Evolutionary conservation across 2,797 vertebrate species (phyloP).

Genomic region (Cygnus olor): DNA sequence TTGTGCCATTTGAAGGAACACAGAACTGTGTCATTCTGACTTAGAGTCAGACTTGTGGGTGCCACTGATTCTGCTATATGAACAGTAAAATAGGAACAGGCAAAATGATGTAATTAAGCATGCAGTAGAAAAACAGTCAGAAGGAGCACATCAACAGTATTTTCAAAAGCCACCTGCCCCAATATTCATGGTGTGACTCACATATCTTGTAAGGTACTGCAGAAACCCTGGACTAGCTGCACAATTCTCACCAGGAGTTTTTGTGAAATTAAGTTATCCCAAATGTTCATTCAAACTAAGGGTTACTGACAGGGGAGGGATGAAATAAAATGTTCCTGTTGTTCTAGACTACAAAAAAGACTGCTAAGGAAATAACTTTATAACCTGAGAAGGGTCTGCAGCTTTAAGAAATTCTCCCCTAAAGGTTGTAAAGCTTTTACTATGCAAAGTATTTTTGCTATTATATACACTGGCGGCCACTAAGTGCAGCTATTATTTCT

Average conservation of each 20-base stretch:
- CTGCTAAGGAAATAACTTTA: conserved; percentile 48
- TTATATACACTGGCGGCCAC: conserved; percentile 67
- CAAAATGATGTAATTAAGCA: not conserved
- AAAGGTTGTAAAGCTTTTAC: conserved; percentile 70
- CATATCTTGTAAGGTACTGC: not conserved
- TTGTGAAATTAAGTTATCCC: conserved; percentile 14
- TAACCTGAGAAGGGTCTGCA: conserved; percentile 56
- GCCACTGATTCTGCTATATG: not conserved
- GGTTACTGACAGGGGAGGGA: conserved; percentile 4
- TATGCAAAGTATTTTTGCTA: conserved; percentile 71
- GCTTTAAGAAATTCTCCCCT: conserved; percentile 65
- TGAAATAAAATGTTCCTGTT: conserved; percentile 41
- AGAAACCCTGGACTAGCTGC: not conserved
- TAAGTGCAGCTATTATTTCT: conserved; percentile 70
- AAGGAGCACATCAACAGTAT: not conserved
- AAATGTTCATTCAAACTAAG: conserved; percentile 11
- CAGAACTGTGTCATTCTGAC: not conserved
- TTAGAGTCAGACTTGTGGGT: not conserved
- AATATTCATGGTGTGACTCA: not conserved
- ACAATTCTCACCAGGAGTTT: not conserved
- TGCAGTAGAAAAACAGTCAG: not conserved
- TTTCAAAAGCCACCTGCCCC: conserved; percentile 10
- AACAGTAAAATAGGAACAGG: not conserved
- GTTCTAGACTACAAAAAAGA: conserved; percentile 25
- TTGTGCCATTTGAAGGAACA: not conserved